Evolutionary conservation across 2,113 vertebrate species (phyloP), one percentile per base, ranked within the genome.

Genomic region (Neogobius melanostomus): DNA sequence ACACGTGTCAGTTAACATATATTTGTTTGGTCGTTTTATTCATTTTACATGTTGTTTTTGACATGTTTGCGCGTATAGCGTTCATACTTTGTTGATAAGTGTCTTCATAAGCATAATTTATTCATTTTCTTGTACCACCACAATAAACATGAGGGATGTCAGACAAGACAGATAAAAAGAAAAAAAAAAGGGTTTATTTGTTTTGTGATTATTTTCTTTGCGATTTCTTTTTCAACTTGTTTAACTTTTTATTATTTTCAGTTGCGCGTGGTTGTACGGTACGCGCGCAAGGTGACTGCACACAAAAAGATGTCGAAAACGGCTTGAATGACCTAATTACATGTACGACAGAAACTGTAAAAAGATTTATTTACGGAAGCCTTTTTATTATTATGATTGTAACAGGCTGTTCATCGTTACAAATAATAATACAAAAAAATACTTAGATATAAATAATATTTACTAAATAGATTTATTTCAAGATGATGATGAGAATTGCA

Each of bases 401-500:
- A 12, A 49, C 6, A 6, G 49, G 15, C 15, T 50, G 11, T 2
- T 50, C 12, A 50, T 50, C 3, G 49, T 6, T 14, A 50, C 0
- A 36, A 5, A 36, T 21, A 50, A 50, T 5, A 50, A 5, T 50
- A 5, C 12, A 50, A 50, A 50, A 50, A 49, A 49, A 15, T 4
- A 50, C 4, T 14, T 50, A 6, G 5, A 15, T 14, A 6, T 6
- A 15, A 50, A 53, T 14, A n/a, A 52, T 7, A 15, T 7, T 51
- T 11, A 2, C 17, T 0, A 59, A 14, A 42, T 1, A 11, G 7
- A 6, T 15, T 53, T 52, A 14, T 1, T 17, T 48, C 50, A 4
- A 14, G 14, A 28, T 59, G 9, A 2, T 60, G 17, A 42, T 51
- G n/a, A 56, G 17, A 71, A 56, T 17, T 16, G 7, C 48, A 87